Percentiles rank a stretch among this genome's conserved stretches.
These are phyloP conservation scores for human (Homo sapiens) DNA, from an alignment of 2,113 vertebrate species.

Conservation along the genomic window DNA sequence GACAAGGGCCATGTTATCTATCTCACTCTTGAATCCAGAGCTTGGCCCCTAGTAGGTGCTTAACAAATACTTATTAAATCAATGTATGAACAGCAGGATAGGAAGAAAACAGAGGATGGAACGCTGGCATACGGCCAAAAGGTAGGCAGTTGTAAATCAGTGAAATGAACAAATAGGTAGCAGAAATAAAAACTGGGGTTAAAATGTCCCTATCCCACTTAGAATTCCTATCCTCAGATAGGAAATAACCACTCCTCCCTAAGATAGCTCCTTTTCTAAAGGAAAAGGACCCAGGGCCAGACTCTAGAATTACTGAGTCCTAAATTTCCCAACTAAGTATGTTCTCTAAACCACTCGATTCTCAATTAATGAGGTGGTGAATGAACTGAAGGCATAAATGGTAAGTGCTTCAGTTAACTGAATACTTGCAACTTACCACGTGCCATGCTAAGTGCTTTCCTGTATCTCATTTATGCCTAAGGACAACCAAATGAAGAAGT, in stretches of 20 bases:
- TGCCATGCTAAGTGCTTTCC: neutral
- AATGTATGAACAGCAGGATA: neutral
- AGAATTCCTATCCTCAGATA: neutral
- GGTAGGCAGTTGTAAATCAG: neutral
- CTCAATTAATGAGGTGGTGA: neutral
- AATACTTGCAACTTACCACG: neutral
- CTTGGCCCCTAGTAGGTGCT: neutral
- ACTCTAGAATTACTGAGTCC: neutral
- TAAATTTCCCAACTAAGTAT: neutral
- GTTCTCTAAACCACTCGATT: neutral
- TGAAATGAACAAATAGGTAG: neutral
- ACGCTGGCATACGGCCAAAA: neutral
- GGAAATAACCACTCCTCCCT: neutral
- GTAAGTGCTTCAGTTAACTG: neutral
- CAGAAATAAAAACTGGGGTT: neutral
- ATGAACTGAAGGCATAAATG: neutral
- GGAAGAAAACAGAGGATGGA: neutral
- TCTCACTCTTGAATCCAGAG: neutral
- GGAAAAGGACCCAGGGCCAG: neutral
- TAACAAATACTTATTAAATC: neutral
- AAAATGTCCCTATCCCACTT: neutral
- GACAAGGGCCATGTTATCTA: neutral
- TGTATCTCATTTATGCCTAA: neutral
- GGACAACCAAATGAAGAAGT: neutral
- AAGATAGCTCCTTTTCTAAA: neutral